Evolutionary conservation across 2,113 vertebrate species (phyloP).

Genomic region (Fulmarus glacialis): DNA sequence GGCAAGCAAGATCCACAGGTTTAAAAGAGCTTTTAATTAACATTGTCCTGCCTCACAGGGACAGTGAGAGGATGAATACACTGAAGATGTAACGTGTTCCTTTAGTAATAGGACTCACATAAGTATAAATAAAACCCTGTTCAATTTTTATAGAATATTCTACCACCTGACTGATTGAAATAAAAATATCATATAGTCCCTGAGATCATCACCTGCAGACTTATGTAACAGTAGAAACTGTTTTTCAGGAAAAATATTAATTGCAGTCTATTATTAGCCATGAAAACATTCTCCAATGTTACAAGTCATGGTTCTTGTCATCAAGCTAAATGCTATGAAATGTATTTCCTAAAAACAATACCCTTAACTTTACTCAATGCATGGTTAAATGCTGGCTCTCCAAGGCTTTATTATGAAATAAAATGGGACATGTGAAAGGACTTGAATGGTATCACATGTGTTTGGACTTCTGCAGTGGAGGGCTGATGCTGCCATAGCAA

Average conservation of each 20-base stretch:
- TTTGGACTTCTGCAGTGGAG: neutral
- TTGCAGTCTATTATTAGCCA: conserved; percentile 6
- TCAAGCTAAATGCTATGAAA: neutral
- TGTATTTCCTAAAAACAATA: neutral
- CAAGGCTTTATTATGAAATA: neutral
- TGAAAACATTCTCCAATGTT: neutral
- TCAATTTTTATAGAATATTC: neutral
- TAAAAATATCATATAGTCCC: neutral
- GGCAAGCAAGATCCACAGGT: neutral
- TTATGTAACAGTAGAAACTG: conserved; percentile 13
- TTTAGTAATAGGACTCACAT: neutral
- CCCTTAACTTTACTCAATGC: neutral
- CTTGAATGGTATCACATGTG: neutral
- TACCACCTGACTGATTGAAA: neutral
- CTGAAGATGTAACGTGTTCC: neutral
- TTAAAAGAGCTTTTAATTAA: neutral
- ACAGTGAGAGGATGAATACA: neutral
- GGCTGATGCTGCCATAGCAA: conserved; percentile 52
- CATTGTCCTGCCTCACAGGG: neutral
- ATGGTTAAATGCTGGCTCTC: neutral
- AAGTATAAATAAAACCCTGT: neutral
- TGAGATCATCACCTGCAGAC: neutral
- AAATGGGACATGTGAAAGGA: neutral
- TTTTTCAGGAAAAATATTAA: conserved; percentile 38
- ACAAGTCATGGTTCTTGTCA: neutral